Conservation (phyloP, 2,888 invertebrate genomes). For the Zygaena filipendulae region DNA sequence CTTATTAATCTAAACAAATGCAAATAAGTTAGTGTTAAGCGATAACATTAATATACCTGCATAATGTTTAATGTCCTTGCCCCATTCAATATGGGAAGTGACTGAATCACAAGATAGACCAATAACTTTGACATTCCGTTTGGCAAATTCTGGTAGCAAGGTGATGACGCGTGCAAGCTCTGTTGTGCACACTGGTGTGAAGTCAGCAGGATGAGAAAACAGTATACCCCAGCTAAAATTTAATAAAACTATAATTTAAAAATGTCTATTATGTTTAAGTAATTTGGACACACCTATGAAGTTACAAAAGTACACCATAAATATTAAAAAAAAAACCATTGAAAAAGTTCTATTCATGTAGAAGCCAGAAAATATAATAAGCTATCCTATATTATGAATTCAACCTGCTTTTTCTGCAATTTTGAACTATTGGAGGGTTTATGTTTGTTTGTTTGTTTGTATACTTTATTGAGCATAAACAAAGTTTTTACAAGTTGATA, state of each 20-base stretch:
- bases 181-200: conserved; percentile 98
- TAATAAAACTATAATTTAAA: not conserved
- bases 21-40: too few species aligned
- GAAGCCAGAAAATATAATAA: too few species aligned
- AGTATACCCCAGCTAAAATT: conserved; percentile 89
- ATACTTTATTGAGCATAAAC: too few species aligned
- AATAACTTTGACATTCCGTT: conserved; percentile 87
- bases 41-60: conserved; percentile 43
- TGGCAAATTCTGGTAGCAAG: conserved; percentile 80
- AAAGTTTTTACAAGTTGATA: too few species aligned
- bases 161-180: conserved; percentile 85
- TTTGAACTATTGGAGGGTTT: too few species aligned
- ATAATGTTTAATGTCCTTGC: conserved; percentile 80
- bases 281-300: not conserved
- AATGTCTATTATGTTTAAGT: too few species aligned
- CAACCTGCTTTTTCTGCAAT: too few species aligned
- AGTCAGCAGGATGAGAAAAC: conserved; percentile 98
- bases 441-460: too few species aligned
- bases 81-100: conserved; percentile 83
- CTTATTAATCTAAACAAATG: too few species aligned
- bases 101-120: conserved; percentile 91
- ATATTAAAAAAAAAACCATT: too few species aligned
- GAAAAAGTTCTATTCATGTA: too few species aligned
- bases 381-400: too few species aligned
- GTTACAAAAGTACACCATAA: not conserved